A percentile compares a stretch with the other conserved stretches of the same genome.
phyloP scores from a whole-genome alignment of 1,140 invertebrate genomes.

The Bombus balteatus region DNA sequence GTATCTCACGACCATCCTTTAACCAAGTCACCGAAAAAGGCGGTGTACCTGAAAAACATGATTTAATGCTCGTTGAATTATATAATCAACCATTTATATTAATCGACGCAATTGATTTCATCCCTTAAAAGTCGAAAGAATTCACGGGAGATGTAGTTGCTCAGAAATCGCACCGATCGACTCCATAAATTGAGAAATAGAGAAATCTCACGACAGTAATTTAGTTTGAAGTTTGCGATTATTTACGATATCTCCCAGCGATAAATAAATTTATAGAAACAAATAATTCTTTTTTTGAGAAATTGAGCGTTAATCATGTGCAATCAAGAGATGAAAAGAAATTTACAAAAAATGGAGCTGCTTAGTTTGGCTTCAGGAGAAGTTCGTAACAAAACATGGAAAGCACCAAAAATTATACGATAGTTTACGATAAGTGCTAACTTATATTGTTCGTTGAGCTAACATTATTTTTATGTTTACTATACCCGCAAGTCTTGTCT shows the following conservation, averaged over 20 bases:
- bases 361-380: too few species aligned
- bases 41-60: constrained; percentile 81
- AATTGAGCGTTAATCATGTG: not conserved
- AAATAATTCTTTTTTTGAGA: not conserved
- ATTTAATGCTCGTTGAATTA: not conserved
- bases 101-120: not conserved
- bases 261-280: not conserved
- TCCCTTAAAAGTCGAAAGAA: not conserved
- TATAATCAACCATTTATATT: not conserved
- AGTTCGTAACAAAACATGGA: not conserved
- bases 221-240: not conserved
- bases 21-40: constrained; percentile 89
- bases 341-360: not conserved
- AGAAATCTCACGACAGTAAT: not conserved
- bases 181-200: not conserved
- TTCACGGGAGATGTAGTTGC: not conserved
- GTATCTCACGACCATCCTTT: constrained; percentile 86
- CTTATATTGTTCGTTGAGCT: not conserved
- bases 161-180: not conserved
- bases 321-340: not conserved
- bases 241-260: not conserved
- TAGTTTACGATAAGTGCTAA: not conserved
- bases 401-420: not conserved
- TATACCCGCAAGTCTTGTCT: constrained; percentile 82
- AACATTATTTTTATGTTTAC: not conserved